Evolutionary conservation across 2,113 vertebrate species (phyloP).

Genomic region (Chionis minor): DNA sequence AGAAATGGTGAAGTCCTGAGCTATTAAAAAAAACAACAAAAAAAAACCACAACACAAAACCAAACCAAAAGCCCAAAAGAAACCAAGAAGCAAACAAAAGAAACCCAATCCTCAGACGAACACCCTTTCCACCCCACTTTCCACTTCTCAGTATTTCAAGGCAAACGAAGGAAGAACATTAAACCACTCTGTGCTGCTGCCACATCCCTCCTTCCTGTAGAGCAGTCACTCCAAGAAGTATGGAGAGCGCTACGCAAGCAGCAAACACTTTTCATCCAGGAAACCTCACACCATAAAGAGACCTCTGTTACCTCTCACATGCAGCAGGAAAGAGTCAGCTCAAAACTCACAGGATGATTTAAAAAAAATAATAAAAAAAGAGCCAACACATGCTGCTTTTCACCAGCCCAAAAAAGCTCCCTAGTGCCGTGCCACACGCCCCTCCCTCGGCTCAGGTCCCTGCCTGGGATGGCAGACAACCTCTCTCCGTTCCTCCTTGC

Average conservation of each 20-base stretch:
- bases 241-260: accelerated
- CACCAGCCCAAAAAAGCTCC: neutral
- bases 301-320: neutral
- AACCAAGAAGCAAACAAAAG: neutral
- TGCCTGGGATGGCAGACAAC: neutral
- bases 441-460: neutral
- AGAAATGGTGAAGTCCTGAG: neutral
- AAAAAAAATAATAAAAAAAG: neutral
- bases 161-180: neutral
- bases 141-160: neutral
- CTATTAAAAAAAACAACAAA: neutral
- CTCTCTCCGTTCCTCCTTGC: neutral
- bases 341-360: neutral
- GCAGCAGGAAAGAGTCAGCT: neutral
- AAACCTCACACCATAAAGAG: conserved; percentile 15
- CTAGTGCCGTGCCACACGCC: neutral
- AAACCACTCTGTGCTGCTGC: neutral
- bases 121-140: neutral
- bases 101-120: neutral
- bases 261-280: neutral
- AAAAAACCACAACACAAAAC: neutral
- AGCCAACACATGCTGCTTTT: neutral
- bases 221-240: neutral
- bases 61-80: no score
- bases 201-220: neutral